Conservation (phyloP, 2,888 invertebrate species). For the Andrena praecox region DNA sequence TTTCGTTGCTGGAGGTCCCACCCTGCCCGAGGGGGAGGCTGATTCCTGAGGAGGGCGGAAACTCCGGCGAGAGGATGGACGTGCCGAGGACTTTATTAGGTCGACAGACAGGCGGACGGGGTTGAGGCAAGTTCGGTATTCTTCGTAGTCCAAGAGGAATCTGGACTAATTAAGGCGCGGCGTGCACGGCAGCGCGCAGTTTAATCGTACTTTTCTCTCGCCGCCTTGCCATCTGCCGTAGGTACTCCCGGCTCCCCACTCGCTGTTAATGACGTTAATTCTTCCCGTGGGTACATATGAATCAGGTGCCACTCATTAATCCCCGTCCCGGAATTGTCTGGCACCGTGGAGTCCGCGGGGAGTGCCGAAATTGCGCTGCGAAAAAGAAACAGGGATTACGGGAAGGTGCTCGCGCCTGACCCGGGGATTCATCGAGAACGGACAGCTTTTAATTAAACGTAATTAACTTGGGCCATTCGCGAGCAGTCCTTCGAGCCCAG, state of each 20-base stretch:
- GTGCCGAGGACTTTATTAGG: constrained; percentile 61
- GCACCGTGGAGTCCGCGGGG: not conserved
- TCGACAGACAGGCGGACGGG: constrained; percentile 39
- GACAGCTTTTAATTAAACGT: constrained; percentile 30
- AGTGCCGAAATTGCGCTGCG: not conserved
- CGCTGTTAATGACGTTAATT: constrained; percentile 67
- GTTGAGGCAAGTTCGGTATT: constrained; percentile 58
- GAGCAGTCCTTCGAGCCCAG: not conserved
- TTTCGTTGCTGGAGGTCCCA: constrained; percentile 21
- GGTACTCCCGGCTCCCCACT: constrained; percentile 1
- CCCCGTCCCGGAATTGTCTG: constrained; percentile 38
- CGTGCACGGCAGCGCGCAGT: constrained; percentile 52
- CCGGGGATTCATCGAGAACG: constrained; percentile 7
- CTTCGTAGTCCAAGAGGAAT: constrained; percentile 63
- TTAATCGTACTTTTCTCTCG: constrained; percentile 66
- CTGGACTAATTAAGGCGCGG: constrained; percentile 71
- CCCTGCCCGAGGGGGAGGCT: constrained; percentile 5
- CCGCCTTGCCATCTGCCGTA: constrained; percentile 46
- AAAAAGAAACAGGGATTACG: not conserved
- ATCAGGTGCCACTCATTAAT: constrained; percentile 67
- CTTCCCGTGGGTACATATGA: constrained; percentile 56
- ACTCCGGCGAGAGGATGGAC: constrained; percentile 38
- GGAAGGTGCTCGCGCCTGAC: not conserved
- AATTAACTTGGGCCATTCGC: constrained; percentile 17
- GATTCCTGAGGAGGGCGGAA: constrained; percentile 26